Base-by-base conservation (phyloP, 35 echinoderm and acorn worm species). In the Holothuria glaberrima region DNA sequence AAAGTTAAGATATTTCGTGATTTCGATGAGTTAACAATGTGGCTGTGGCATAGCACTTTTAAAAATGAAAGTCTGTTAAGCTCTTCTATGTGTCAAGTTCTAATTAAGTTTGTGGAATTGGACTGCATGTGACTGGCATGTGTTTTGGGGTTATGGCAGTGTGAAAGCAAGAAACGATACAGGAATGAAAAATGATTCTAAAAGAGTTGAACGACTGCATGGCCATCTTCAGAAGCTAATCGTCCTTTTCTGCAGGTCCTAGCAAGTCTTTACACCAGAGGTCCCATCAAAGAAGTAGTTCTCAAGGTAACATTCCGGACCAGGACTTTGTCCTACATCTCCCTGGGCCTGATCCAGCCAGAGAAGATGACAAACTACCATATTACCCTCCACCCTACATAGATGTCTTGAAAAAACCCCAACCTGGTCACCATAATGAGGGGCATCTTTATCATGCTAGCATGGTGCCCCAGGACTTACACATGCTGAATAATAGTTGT, bases 251-350 rank as follows among this genome's bases (percentile, higher is more conserved):
- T 93, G 21, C 52, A 50, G 36, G 85, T 84, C 38, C 86, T 90
- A 52, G 5, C 65, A 66, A 66, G 28, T 74, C 59, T 68, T 56
- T 13, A 19, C 74, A 80, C 38, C 77, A 67, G 26, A 58, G 91
- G 50, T 83, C 89, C 60, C 95, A 97, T 90, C 92, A 90, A 61
- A 90, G 95, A 21, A 86, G 89, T 91, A 92, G 93, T 68, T 97
- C 92, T 48, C 92, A 97, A 26, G 95, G 95, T 48, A 78, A 91
- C 35, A 94, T 95, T 21, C 68, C 88, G 34, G 81, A 59, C 59
- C 78, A 76, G 30, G 79, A 71, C 19, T 79, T 84, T 25, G 70
- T 52, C 20, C 57, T 22, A 6, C 81, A 19, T 68, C 82, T 56
- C 38, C 19, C 50, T 22, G 21, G 17, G 24, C 70, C n/a, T 41